phyloP scores from a whole-genome alignment of 2,888 invertebrate genomes.

The Polyploca ridens region DNA sequence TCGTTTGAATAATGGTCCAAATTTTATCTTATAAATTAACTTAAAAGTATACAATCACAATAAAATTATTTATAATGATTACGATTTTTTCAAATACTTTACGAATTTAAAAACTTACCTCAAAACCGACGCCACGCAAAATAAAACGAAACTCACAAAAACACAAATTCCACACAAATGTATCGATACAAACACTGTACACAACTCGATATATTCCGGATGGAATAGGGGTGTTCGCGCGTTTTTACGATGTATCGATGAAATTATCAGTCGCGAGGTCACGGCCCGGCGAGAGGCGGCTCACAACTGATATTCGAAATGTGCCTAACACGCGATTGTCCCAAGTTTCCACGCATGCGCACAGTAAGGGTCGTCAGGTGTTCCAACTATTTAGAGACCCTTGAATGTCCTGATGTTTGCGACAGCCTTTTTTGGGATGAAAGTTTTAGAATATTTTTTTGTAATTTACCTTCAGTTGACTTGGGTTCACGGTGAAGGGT shows the following conservation, averaged over 20 bases:
- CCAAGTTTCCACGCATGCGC: slow-evolving; percentile 71
- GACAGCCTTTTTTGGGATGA: slow-evolving; percentile 2
- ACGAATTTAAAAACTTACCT: neutral
- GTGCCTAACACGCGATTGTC: slow-evolving; percentile 45
- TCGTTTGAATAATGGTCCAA: too few species aligned
- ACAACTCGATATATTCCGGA: slow-evolving; percentile 24
- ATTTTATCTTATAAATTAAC: neutral
- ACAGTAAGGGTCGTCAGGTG: slow-evolving; percentile 38
- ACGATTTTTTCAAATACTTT: neutral
- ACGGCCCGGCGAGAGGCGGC: slow-evolving; percentile 41
- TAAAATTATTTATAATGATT: neutral
- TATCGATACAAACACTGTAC: slow-evolving; percentile 16
- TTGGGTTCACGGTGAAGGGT: neutral
- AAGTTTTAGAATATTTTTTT: slow-evolving; percentile 2
- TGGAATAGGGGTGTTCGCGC: slow-evolving; percentile 30
- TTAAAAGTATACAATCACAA: neutral
- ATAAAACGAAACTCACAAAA: neutral
- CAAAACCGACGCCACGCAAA: neutral
- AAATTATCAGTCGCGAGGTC: slow-evolving; percentile 28
- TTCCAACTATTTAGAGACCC: slow-evolving; percentile 50
- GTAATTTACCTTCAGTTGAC: neutral
- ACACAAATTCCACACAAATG: slow-evolving; percentile 6
- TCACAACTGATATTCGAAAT: slow-evolving; percentile 56
- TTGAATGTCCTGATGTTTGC: slow-evolving; percentile 47
- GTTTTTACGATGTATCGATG: slow-evolving; percentile 25